Base-by-base conservation (phyloP, 1,140 invertebrate species). In the Nixonia krombeini region DNA sequence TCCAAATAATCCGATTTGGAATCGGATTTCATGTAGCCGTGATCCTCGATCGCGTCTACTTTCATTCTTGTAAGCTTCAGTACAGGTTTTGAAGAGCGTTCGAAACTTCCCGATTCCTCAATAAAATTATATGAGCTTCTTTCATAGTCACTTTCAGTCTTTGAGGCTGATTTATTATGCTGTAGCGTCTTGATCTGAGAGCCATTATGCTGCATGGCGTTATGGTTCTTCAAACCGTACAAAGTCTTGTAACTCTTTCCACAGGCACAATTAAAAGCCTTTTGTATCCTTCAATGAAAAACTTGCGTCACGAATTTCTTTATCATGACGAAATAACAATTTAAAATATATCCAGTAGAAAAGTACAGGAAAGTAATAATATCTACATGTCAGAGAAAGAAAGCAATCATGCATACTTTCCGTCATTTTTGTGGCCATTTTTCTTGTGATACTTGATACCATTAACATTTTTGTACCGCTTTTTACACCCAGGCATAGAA, bases 391-490 rank as follows among this genome's bases (percentile, higher is more conserved):
- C n/a, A n/a, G n/a, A n/a, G n/a, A n/a, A n/a, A n/a, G n/a, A n/a
- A n/a, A n/a, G n/a, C n/a, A n/a, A n/a, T n/a, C n/a, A 25, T 73
- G 88, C 89, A 87, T 81, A 92, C 91, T 91, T 92, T 76, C 89
- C 89, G 74, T 93, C 91, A 77, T 92, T 92, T 81, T 92, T 93
- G 78, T 94, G 93, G 6, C 92, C 92, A 82, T 94, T 93, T 79
- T 93, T 92, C 1, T 91, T 91, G 84, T 95, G 93, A 76, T 95
- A 94, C 76, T 94, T 94, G 64, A 94, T 93, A 26, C 93, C 93
- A 81, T 94, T 95, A n/a, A 93, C 89, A 77, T 94, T 95, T 77
- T 94, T 94, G 80, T 95, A 95, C 17, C 92, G 85, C 75, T 94
- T 94, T 76, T 92, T 92, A 82, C 93, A 95, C n/a, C 92, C 92